Base-by-base conservation (phyloP, 2,888 invertebrate species). In the Eilema depressum region DNA sequence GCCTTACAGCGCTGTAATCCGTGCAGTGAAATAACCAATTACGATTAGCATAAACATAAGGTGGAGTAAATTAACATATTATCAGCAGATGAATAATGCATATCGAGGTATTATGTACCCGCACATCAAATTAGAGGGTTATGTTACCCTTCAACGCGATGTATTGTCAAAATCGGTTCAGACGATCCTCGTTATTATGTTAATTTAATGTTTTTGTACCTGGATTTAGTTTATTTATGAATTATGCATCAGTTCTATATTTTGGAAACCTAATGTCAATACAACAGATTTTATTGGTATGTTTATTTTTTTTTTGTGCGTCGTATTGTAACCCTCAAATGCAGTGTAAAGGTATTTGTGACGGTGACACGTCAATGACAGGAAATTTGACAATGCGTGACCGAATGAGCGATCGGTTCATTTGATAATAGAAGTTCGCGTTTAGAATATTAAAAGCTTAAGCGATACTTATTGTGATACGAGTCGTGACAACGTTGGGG, bases 21-120 rank as follows among this genome's bases (percentile, higher is more conserved):
- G 87, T 88, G 88, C 90, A 86, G 86, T 87, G 89, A 94, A 93
- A 93, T 93, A 94, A 94, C 91, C 94, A 94, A 94, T 94, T 93
- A 94, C 85, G 88, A 94, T 95, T 94, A 93, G 86, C 93, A 94
- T 94, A 94, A 94, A 92, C 93, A 93, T 93, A 92, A 94, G 91
- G 92, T 91, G 87, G 82, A 87, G 88, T 89, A 84, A 90, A 93
- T 94, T 93, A 92, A 91, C 94, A 93, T 94, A 94, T 91, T 91
- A 90, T 90, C 89, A 86, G 82, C 73, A 80, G 70, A 91, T 94
- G 92, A 92, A 94, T 94, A 89, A 94, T 94, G 89, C 88, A 94
- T 93, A 82, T 78, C 70, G 81, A 76, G 85, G 86, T 86, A 87
- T 88, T 87, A 89, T 86, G 72, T 78, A 75, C 83, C 83, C 83